Base-by-base conservation (phyloP, 2,113 vertebrate species). In the Polypterus bichir region DNA sequence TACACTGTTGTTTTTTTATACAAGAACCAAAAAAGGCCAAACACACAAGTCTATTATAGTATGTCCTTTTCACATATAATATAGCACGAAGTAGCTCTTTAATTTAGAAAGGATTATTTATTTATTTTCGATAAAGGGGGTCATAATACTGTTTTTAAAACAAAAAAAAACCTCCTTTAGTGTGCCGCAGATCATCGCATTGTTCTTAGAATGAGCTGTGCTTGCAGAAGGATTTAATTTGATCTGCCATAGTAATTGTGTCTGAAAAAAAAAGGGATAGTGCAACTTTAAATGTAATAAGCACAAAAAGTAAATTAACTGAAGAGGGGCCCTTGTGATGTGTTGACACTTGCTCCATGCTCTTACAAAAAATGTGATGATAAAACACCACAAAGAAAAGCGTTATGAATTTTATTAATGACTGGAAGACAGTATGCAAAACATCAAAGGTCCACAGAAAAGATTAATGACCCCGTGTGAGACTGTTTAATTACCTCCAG, bases 381-480 rank as follows among this genome's bases (percentile, higher is more conserved):
- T 95, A 94, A 97, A 93, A 90, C 90, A 89, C 85, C 91, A 91
- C 92, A 94, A 97, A 96, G 92, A 92, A 87, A 90, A 90, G 91
- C 86, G 83, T 96, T 94, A 92, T 95, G 92, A 97, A 94, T 97
- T 97, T 97, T 97, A 97, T 98, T 97, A 98, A 98, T 97, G 96
- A 97, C 89, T 92, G 90, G 88, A 92, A 96, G 93, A 98, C 93
- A 97, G 91, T 96, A 90, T 93, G 93, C 93, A 95, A 97, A 97
- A 97, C 96, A 97, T 98, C 96, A 98, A 97, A 97, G 93, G 96
- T 97, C 94, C 93, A 79, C 78, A 75, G 89, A 89, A 96, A 94
- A 98, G 96, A 98, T 97, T 98, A 97, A 98, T 97, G 96, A 97
- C 96, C 96, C 91, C 83, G 85, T 87, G 92, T 91, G 91, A 92